Evolutionary conservation across 1,140 invertebrate species (phyloP), one percentile per base, ranked within the genome.

Genomic region (Druon quercuslanigerum): DNA sequence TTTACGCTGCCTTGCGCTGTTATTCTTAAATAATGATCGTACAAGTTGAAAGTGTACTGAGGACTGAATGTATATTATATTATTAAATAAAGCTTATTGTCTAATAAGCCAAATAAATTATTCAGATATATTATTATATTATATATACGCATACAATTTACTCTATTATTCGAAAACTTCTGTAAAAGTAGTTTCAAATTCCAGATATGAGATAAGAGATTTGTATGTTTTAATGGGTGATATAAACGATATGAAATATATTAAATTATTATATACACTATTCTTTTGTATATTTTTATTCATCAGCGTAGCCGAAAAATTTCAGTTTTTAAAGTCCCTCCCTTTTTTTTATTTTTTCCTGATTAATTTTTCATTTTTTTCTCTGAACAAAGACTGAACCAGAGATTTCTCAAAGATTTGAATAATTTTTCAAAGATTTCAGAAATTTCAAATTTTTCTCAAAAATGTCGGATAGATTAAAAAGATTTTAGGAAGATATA

Each of bases 221-320:
- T 77, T 78, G 71, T 78, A 76, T 74, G 79, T 76, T 80, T 76
- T 33, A 81, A 75, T 81, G 74, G 74, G 79, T 74, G 79, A 81
- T 76, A 74, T 81, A 81, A 40, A 66, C 60, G 60, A 66, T 40
- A 66, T 66, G 17, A 66, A 66, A 66, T 40, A 66, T 66, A 66
- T 66, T 40, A 16, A 33, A 66, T 66, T 66, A 66, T 66, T 66
- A 66, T 66, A 66, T 66, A 33, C 20, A 66, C 20, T 46, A 40
- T 40, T 66, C 7, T 46, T 46, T 46, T 46, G 40, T 46, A 46
- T 46, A 46, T 46, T 46, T 9, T 46, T 46, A 46, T 46, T 46
- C 2, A 46, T 46, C 6, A 33, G 25, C 2, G 4, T 33, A 4
- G 2, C 25, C 25, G 25, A 3, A 2, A 33, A 33, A 33, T 5